Evolutionary conservation across 2,888 invertebrate species (phyloP).

Genomic region (Acleris cristana): DNA sequence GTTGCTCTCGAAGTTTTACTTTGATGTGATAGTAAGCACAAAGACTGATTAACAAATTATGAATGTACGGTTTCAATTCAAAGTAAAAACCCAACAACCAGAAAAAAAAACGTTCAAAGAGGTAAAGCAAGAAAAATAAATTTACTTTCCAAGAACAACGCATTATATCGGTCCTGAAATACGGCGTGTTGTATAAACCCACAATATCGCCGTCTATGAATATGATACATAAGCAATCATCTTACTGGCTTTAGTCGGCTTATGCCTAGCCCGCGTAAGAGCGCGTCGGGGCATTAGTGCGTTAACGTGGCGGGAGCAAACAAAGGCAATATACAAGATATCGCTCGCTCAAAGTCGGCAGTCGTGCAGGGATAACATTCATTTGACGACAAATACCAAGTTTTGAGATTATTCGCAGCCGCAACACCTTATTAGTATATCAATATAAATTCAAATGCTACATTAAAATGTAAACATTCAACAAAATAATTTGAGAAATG

Average conservation of each 20-base stretch:
- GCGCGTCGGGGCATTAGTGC: constrained; percentile 20
- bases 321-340: background rate
- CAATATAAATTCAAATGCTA: too few species aligned
- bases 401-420: background rate
- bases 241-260: constrained; percentile 22
- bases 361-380: background rate
- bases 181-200: background rate
- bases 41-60: too few species aligned
- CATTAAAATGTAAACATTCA: background rate
- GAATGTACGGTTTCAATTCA: too few species aligned
- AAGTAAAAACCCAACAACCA: too few species aligned
- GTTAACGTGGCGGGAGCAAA: constrained; percentile 9
- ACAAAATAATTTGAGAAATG: background rate
- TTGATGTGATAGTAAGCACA: too few species aligned
- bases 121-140: background rate
- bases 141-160: background rate
- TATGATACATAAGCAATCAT: constrained; percentile 19
- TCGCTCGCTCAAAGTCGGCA: background rate
- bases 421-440: background rate
- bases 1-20: too few species aligned
- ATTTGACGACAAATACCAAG: background rate
- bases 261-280: constrained; percentile 21
- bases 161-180: background rate
- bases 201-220: constrained; percentile 12
- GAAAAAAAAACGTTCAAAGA: too few species aligned